These are phyloP conservation scores for Drosophila malerkotliana DNA, from an alignment of 1,140 invertebrate species.

Conservation along the genomic window DNA sequence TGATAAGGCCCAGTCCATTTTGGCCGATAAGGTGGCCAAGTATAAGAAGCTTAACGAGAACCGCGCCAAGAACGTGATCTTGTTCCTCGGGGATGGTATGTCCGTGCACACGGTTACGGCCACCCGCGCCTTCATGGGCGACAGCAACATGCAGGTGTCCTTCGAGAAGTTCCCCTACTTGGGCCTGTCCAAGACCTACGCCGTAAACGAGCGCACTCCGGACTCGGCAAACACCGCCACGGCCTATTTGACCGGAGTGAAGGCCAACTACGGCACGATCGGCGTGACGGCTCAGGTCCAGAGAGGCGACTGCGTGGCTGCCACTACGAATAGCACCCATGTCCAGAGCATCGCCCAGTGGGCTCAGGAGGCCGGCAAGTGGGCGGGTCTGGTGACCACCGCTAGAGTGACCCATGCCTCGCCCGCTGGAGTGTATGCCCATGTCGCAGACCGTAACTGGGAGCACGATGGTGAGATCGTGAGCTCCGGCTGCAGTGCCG, in stretches of 20 bases:
- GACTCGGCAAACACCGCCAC: slow-evolving; percentile 92
- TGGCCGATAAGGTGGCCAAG: slow-evolving; percentile 65
- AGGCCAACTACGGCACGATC: slow-evolving; percentile 90
- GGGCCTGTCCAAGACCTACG: slow-evolving; percentile 92
- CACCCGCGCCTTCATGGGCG: slow-evolving; percentile 87
- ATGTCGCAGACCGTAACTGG: slow-evolving; percentile 90
- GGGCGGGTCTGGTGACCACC: slow-evolving; percentile 91
- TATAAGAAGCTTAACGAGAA: slow-evolving; percentile 82
- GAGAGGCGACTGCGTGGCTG: slow-evolving; percentile 85
- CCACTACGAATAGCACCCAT: slow-evolving; percentile 83
- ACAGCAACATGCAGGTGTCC: slow-evolving; percentile 87
- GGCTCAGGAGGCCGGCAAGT: slow-evolving; percentile 89
- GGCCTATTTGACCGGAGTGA: slow-evolving; percentile 93
- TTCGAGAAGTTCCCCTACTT: slow-evolving; percentile 91
- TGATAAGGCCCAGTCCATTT: slow-evolving; percentile 69
- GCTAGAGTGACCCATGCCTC: slow-evolving; percentile 92
- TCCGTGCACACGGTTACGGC: slow-evolving; percentile 90
- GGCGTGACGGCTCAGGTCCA: slow-evolving; percentile 88
- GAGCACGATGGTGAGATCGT: slow-evolving; percentile 88
- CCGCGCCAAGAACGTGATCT: slow-evolving; percentile 89
- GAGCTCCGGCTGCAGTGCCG: slow-evolving; percentile 54
- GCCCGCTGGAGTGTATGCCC: slow-evolving; percentile 92
- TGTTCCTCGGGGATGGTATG: slow-evolving; percentile 93
- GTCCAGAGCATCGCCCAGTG: slow-evolving; percentile 87
- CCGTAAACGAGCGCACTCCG: slow-evolving; percentile 88